These are phyloP conservation scores for Brachirus orientalis DNA, from an alignment of 2,113 vertebrate genomes.

Conservation along the genomic window DNA sequence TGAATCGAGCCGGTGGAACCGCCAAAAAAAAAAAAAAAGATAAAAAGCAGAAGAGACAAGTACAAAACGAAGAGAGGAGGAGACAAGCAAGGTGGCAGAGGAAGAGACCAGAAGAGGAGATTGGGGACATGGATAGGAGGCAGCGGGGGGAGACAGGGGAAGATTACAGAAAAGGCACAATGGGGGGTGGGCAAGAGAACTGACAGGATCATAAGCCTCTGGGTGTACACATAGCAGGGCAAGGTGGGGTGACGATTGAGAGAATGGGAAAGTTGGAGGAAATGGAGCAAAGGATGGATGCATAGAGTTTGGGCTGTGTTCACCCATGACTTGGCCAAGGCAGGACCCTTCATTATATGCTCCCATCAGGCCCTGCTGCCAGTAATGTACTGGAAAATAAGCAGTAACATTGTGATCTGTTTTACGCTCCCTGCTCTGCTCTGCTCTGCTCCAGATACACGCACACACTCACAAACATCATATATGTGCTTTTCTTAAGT, in stretches of 20 bases:
- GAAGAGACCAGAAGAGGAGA: conserved; percentile 13
- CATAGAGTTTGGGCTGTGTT: conserved; percentile 58
- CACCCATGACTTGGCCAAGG: conserved; percentile 70
- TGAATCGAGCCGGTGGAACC: conserved; percentile 24
- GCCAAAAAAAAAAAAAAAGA: conserved; percentile 20
- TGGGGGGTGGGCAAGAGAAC: conserved; percentile 13
- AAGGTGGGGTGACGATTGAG: conserved; percentile 16
- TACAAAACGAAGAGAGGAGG: conserved; percentile 16
- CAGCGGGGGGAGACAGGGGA: conserved; percentile 2
- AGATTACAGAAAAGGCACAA: conserved; percentile 33
- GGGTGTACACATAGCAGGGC: conserved; percentile 24
- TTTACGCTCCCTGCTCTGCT: conserved; percentile 63
- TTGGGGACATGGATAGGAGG: conserved; percentile 9
- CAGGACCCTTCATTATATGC: conserved; percentile 67
- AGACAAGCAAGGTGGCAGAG: conserved; percentile 29
- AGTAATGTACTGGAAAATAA: conserved; percentile 79
- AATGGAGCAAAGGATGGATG: conserved; percentile 62
- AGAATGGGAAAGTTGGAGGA: conserved; percentile 8
- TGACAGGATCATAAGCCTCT: conserved; percentile 35
- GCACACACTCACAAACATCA: conserved; percentile 1
- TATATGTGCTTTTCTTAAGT: conserved; percentile 10
- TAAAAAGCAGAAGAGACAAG: conserved; percentile 9
- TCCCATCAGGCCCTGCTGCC: conserved; percentile 71
- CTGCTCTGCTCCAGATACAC: conserved; percentile 42
- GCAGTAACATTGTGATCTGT: conserved; percentile 69